A percentile compares a stretch with the other conserved stretches of the same genome.
Evolutionary conservation across 35 echinoderm and acorn worm genomes (phyloP).

Genomic region (Ophioderma brevispina): DNA sequence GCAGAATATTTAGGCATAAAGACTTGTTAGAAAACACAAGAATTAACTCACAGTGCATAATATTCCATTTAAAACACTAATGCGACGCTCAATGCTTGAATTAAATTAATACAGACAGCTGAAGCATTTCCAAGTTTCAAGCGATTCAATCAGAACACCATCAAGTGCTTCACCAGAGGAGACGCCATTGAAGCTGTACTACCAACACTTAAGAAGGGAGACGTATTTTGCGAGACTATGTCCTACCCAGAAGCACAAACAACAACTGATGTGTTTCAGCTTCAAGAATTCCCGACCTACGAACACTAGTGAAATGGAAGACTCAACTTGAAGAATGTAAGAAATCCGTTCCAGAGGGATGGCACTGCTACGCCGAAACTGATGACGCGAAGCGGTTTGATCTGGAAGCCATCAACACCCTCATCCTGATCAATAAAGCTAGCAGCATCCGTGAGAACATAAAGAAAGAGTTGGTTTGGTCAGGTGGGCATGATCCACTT

Average conservation of each 20-base stretch:
- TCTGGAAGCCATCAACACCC: neutral
- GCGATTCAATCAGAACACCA: neutral
- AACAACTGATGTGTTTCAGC: neutral
- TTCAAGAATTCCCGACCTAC: neutral
- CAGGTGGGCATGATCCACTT: neutral
- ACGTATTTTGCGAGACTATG: neutral
- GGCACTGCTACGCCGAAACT: neutral
- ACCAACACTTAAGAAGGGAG: neutral
- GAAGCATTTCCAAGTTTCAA: neutral
- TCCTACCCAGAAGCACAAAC: neutral
- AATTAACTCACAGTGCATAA: too few relatives aligned
- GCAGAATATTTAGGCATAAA: too few relatives aligned
- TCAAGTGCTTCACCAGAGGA: neutral
- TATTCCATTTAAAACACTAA: too few relatives aligned
- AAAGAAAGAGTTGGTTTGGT: conserved; percentile 3
- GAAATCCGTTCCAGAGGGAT: neutral
- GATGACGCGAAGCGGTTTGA: neutral
- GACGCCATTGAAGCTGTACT: neutral
- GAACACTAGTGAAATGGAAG: neutral
- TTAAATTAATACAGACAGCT: neutral
- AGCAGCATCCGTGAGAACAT: neutral
- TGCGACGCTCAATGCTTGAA: too few relatives aligned
- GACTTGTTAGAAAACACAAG: too few relatives aligned
- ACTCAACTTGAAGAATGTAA: neutral
- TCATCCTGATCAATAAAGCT: neutral